A percentile compares a stretch with the other conserved stretches of the same genome.
These are phyloP conservation scores for Anneissia japonica DNA, from an alignment of 35 echinoderm and acorn worm species.

Conservation along the genomic window DNA sequence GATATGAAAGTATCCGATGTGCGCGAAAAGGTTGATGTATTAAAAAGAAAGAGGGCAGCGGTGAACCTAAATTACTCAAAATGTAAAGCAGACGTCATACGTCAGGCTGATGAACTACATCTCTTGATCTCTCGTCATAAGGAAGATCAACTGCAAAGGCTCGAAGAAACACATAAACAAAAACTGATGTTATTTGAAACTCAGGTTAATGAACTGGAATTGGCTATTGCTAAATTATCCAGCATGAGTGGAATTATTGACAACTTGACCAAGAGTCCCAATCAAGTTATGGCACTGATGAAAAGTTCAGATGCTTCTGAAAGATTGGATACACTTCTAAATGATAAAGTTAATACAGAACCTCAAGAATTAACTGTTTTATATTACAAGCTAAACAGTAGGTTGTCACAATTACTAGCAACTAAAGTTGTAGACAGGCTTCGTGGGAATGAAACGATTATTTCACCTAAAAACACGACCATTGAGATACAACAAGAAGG, in stretches of 20 bases:
- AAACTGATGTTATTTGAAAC: background rate
- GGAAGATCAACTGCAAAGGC: background rate
- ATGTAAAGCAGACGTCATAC: background rate
- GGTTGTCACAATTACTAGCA: too few relatives aligned
- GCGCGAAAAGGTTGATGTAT: background rate
- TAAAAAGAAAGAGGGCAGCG: background rate
- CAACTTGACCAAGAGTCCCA: background rate
- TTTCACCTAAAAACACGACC: too few relatives aligned
- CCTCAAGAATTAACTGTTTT: background rate
- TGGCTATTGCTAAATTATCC: background rate
- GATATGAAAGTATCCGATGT: background rate
- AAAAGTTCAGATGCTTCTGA: background rate
- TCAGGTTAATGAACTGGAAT: background rate
- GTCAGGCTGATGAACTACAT: background rate
- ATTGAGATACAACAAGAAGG: too few relatives aligned
- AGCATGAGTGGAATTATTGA: background rate
- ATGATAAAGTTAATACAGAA: background rate
- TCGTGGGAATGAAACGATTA: too few relatives aligned
- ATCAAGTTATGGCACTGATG: background rate
- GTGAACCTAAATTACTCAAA: background rate
- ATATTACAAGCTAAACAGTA: background rate
- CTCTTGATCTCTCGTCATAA: background rate
- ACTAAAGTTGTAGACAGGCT: too few relatives aligned
- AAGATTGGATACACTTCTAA: background rate
- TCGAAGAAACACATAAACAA: background rate